These are phyloP conservation scores for Torymus auratus DNA, from an alignment of 2,888 invertebrate genomes.

Conservation along the genomic window DNA sequence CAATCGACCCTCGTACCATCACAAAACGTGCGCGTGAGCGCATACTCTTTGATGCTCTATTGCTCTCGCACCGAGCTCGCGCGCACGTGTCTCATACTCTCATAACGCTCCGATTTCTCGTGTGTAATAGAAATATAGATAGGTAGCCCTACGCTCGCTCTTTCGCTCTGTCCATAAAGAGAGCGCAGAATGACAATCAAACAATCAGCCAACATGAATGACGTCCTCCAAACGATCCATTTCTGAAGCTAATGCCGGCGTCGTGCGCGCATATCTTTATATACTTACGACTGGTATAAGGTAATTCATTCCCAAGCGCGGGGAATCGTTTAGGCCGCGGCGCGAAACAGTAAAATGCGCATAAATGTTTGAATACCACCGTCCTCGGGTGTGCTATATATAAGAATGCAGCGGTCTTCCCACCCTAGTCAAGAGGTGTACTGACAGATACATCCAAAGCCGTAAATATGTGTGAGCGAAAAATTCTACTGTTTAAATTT, in stretches of 20 bases:
- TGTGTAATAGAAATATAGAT: background rate
- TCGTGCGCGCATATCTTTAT: background rate
- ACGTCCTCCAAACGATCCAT: constrained; percentile 20
- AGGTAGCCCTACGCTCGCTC: constrained; percentile 3
- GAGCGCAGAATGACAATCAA: constrained; percentile 32
- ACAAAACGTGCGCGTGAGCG: too few species aligned
- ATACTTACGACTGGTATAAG: background rate
- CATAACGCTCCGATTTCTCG: constrained; percentile 10
- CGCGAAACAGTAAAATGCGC: too few species aligned
- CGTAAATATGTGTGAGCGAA: too few species aligned
- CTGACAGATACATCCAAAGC: too few species aligned
- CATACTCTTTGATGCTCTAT: too few species aligned
- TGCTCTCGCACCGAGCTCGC: background rate
- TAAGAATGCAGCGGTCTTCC: too few species aligned
- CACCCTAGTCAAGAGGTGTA: too few species aligned
- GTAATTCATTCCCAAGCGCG: background rate
- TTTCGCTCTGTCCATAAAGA: background rate
- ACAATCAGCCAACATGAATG: constrained; percentile 47
- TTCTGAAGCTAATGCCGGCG: constrained; percentile 16
- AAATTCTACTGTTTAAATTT: too few species aligned
- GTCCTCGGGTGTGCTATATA: too few species aligned
- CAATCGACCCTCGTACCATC: too few species aligned
- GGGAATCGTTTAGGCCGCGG: too few species aligned
- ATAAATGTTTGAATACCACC: too few species aligned
- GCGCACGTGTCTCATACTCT: constrained; percentile 6